phyloP scores from a whole-genome alignment of 2,797 vertebrate species.

The Pterois miles region DNA sequence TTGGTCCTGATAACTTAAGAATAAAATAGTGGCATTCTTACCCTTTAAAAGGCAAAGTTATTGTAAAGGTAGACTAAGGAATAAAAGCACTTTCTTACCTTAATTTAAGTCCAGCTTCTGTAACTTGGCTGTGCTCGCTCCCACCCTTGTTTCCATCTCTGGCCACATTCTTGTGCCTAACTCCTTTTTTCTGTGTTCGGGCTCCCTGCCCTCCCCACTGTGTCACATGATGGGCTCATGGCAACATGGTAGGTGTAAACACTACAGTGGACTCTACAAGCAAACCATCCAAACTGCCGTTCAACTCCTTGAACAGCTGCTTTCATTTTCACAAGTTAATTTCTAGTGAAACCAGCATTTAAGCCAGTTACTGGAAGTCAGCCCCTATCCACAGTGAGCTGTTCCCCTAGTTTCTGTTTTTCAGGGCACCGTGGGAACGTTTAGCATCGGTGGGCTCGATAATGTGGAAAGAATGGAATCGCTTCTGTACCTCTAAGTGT shows the following conservation, averaged over 20 bases:
- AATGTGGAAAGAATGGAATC: conserved; percentile 34
- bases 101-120: conserved; percentile 20
- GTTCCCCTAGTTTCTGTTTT: background rate
- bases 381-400: background rate
- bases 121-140: conserved; percentile 16
- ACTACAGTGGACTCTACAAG: background rate
- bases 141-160: conserved; percentile 26
- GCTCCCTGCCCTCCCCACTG: conserved; percentile 24
- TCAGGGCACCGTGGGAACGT: conserved; percentile 37
- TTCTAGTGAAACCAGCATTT: conserved; percentile 1
- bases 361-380: background rate
- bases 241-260: conserved; percentile 30
- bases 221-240: conserved; percentile 62
- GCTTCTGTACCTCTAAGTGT: conserved; percentile 3
- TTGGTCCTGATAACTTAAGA: background rate
- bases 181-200: conserved; percentile 16
- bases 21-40: background rate
- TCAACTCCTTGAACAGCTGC: background rate
- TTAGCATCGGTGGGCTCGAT: background rate
- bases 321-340: background rate
- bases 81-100: conserved; percentile 64
- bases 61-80: background rate
- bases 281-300: background rate
- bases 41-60: background rate
- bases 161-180: conserved; percentile 38